Base-by-base conservation (phyloP, 2,888 invertebrate species). In the Caenorhabditis wallacei region DNA sequence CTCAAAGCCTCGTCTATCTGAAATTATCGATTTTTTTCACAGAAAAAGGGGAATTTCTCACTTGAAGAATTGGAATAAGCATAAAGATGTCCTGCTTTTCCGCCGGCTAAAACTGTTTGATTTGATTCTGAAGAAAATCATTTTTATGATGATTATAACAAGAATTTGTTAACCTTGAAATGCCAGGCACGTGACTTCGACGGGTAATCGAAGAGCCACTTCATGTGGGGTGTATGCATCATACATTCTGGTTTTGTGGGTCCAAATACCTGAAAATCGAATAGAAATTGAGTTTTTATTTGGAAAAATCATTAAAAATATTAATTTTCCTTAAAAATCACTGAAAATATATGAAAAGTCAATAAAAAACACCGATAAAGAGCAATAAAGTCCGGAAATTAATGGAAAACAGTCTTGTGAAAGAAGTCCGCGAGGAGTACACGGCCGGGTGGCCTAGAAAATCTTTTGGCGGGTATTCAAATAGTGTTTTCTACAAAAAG, bases 221-320 rank as follows among this genome's bases (percentile, higher is more conserved):
- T 90, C 90, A 46, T 85, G 86, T 5, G 85, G 71, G 10, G 86
- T 80, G 82, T 89, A 90, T n/a, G 90, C 90, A 54, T 89, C 89
- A 80, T 83, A 90, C 90, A 90, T 90, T 57, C 24, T 64, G 53
- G n/a, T 35, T 90, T 46, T 24, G 57, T 20, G 64, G 40, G 79
- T 71, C 61, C 53, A 69, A 69, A 68, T 68, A 66, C 57, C 57
- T 35, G 35, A 30, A 57, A 74, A 63, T n/a, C n/a, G 18, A 70
- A 4, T 11, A 13, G 26, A 20, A 57, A 43, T n/a, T n/a, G n/a
- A n/a, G n/a, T n/a, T n/a, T n/a, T n/a, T n/a, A n/a, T n/a, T n/a
- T n/a, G n/a, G n/a, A n/a, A n/a, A n/a, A n/a, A n/a, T n/a, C n/a
- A n/a, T n/a, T n/a, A n/a, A n/a, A n/a, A n/a, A n/a, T n/a, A n/a